These are phyloP conservation scores for Sebastes itinus DNA, from an alignment of 2,797 vertebrate genomes.

Conservation along the genomic window DNA sequence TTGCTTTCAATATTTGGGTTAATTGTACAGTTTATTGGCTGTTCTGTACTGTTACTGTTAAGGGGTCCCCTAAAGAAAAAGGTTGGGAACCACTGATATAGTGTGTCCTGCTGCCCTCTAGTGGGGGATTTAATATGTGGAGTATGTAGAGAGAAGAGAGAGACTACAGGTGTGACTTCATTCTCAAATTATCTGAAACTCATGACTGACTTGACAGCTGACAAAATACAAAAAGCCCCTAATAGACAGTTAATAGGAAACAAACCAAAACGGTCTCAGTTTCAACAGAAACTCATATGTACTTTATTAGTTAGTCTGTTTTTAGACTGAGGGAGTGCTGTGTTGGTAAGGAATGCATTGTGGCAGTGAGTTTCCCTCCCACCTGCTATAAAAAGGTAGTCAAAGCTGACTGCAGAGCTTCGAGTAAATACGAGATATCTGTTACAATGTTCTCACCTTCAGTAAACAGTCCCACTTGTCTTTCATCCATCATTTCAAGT, in stretches of 20 bases:
- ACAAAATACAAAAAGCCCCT: background rate
- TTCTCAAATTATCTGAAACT: background rate
- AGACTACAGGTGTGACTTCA: background rate
- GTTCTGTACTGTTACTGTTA: background rate
- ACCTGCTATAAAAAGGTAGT: conserved; percentile 7
- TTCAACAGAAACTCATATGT: background rate
- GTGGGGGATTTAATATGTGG: background rate
- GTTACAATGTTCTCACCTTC: background rate
- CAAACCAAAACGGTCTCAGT: background rate
- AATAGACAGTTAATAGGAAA: background rate
- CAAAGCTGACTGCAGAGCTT: conserved; percentile 1
- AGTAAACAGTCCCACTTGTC: conserved; percentile 28
- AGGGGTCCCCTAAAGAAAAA: too few species aligned
- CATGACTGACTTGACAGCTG: fast-evolving
- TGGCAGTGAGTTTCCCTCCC: background rate
- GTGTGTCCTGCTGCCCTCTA: conserved; percentile 62
- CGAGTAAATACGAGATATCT: conserved; percentile 17
- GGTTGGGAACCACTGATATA: background rate
- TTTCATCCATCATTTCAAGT: background rate
- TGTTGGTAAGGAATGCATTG: background rate
- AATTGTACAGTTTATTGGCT: too few species aligned
- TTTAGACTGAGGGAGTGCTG: background rate
- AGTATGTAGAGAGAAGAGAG: background rate
- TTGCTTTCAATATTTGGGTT: too few species aligned
- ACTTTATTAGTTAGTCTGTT: background rate